These are phyloP conservation scores for Eriocheir sinensis DNA, from an alignment of 1,140 invertebrate genomes.

Conservation along the genomic window DNA sequence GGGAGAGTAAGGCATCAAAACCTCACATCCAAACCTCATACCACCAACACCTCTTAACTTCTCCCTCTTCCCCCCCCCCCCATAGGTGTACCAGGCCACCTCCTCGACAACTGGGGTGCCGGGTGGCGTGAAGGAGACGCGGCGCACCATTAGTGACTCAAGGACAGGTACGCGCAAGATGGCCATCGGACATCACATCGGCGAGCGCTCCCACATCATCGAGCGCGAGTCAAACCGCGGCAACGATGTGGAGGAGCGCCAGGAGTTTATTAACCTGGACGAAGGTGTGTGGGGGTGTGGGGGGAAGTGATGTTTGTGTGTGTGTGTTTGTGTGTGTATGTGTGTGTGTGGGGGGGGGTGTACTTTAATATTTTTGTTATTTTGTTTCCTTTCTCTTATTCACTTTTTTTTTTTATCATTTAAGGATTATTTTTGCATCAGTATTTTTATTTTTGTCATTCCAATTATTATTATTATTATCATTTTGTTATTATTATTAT, in stretches of 20 bases:
- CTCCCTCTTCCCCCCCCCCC: background rate
- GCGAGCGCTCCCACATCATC: constrained; percentile 93
- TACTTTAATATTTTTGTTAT: background rate
- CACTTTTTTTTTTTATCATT: too few relatives aligned
- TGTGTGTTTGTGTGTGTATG: too few relatives aligned
- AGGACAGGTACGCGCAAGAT: constrained; percentile 93
- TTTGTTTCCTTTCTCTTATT: too few relatives aligned
- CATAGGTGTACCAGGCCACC: constrained; percentile 87
- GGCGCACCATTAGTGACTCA: constrained; percentile 92
- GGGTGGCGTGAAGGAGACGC: constrained; percentile 94
- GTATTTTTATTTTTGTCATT: too few relatives aligned
- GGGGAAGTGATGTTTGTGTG: background rate
- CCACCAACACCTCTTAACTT: background rate
- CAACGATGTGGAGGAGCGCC: constrained; percentile 91
- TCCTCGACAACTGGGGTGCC: constrained; percentile 91
- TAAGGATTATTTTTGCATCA: too few relatives aligned
- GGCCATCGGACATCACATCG: constrained; percentile 95
- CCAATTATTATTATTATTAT: too few relatives aligned
- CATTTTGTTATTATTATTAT: too few relatives aligned
- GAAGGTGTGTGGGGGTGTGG: constrained; percentile 84
- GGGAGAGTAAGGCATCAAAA: too few relatives aligned
- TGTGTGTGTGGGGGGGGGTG: background rate
- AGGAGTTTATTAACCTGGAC: constrained; percentile 96
- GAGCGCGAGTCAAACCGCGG: constrained; percentile 93
- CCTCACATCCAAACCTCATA: too few relatives aligned